A percentile compares a stretch with the other conserved stretches of the same genome.
phyloP scores from a whole-genome alignment of 2,888 invertebrate genomes.

The Papilio elwesi region DNA sequence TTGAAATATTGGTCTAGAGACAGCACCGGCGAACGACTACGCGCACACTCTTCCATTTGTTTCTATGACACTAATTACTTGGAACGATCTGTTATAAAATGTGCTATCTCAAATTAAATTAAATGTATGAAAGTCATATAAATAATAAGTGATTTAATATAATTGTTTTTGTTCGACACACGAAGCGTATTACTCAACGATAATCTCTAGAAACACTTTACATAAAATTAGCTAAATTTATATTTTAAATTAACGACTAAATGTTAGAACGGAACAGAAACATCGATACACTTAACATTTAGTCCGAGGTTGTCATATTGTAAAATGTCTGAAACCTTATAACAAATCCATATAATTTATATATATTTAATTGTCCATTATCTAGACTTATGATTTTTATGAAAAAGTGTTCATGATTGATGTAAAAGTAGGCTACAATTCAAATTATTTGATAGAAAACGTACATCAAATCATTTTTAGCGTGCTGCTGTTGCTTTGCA shows the following conservation, averaged over 20 bases:
- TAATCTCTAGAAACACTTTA: slow-evolving; percentile 5
- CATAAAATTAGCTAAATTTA: slow-evolving; percentile 24
- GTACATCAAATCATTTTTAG: not conserved
- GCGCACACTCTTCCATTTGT: slow-evolving; percentile 46
- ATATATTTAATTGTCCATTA: slow-evolving; percentile 14
- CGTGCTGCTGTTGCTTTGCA: not conserved
- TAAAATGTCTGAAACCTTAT: slow-evolving; percentile 2
- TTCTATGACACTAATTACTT: slow-evolving; percentile 48
- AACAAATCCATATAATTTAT: slow-evolving; percentile 8
- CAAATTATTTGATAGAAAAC: slow-evolving; percentile 16
- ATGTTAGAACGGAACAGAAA: not conserved
- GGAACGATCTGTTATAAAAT: slow-evolving; percentile 45
- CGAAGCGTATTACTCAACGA: not conserved
- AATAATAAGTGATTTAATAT: slow-evolving; percentile 36
- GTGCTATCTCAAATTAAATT: slow-evolving; percentile 43
- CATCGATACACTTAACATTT: slow-evolving; percentile 26
- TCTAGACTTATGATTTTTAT: not conserved
- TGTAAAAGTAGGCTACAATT: not conserved
- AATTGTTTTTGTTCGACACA: not conserved
- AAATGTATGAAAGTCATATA: slow-evolving; percentile 42
- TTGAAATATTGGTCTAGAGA: slow-evolving; percentile 66
- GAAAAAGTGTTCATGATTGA: not conserved
- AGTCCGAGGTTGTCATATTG: slow-evolving; percentile 9
- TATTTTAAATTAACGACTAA: slow-evolving; percentile 17
- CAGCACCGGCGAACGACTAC: slow-evolving; percentile 48